Evolutionary conservation across 2,113 vertebrate species (phyloP).

Genomic region (Ia io): DNA sequence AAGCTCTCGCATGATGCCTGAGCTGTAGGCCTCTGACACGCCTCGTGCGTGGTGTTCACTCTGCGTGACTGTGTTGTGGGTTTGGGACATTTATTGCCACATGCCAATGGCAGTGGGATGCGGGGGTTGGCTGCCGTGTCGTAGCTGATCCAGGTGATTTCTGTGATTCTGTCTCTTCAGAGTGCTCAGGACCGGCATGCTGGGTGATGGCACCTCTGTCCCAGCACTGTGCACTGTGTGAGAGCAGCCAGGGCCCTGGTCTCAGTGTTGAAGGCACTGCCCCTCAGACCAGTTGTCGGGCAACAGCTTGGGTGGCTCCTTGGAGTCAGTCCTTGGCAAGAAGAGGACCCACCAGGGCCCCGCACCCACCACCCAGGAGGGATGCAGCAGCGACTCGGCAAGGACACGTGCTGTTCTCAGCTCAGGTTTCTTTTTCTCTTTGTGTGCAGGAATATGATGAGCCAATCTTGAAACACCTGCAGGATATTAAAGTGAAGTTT

Average conservation of each 20-base stretch:
- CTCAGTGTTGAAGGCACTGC: background rate
- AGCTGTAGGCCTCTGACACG: accelerated
- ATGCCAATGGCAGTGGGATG: accelerated
- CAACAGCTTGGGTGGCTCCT: background rate
- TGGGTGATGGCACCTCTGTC: too few relatives aligned
- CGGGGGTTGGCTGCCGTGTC: background rate
- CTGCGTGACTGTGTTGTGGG: background rate
- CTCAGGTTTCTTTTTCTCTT: background rate
- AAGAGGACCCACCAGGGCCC: background rate
- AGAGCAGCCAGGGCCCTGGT: background rate
- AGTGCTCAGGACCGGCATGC: background rate
- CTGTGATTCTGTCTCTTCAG: background rate
- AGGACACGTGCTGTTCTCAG: accelerated
- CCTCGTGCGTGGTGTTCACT: background rate
- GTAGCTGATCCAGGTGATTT: too few relatives aligned
- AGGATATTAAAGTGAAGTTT: slow-evolving; percentile 97
- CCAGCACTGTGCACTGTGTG: accelerated
- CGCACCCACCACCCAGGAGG: background rate
- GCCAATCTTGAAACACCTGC: slow-evolving; percentile 95
- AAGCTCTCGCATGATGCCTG: accelerated
- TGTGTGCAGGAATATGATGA: slow-evolving; percentile 93
- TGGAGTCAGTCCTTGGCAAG: background rate
- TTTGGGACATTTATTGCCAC: background rate
- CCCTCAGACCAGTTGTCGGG: background rate
- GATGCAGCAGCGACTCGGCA: accelerated